These are phyloP conservation scores for Oreochromis aureus DNA, from an alignment of 2,113 vertebrate genomes.

Conservation along the genomic window DNA sequence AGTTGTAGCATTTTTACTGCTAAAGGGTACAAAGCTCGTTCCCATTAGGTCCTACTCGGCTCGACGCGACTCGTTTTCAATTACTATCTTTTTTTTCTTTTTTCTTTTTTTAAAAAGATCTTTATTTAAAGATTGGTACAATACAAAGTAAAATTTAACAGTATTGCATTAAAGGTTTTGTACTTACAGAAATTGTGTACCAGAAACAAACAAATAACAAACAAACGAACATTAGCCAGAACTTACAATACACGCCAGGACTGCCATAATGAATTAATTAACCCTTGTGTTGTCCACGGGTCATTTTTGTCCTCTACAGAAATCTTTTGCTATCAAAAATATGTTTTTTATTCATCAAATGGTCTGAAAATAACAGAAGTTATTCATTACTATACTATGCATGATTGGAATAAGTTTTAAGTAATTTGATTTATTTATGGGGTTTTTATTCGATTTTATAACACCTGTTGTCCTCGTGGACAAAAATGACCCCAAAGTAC, in stretches of 20 bases:
- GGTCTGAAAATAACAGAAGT: no score
- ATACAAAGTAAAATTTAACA: neutral
- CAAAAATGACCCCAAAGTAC: no score
- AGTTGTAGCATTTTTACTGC: neutral
- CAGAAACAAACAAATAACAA: neutral
- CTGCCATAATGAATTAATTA: no score
- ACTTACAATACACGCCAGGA: neutral
- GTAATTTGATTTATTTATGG: no score
- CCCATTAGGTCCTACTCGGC: accelerated
- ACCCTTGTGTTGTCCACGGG: no score
- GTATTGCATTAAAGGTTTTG: accelerated
- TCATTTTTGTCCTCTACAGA: no score
- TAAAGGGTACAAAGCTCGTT: neutral
- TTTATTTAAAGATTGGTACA: neutral
- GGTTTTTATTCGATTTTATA: no score
- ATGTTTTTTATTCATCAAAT: no score
- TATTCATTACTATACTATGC: no score
- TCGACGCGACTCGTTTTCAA: neutral
- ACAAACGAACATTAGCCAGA: neutral
- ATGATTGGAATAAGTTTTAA: no score
- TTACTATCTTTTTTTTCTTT: neutral
- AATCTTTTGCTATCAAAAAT: no score
- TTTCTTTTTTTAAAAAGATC: neutral
- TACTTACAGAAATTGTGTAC: neutral
- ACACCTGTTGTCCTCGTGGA: no score